Evolutionary conservation across 2,797 vertebrate genomes (phyloP), one percentile per base, ranked within the genome.

Genomic region (Sebastes paucispinis): DNA sequence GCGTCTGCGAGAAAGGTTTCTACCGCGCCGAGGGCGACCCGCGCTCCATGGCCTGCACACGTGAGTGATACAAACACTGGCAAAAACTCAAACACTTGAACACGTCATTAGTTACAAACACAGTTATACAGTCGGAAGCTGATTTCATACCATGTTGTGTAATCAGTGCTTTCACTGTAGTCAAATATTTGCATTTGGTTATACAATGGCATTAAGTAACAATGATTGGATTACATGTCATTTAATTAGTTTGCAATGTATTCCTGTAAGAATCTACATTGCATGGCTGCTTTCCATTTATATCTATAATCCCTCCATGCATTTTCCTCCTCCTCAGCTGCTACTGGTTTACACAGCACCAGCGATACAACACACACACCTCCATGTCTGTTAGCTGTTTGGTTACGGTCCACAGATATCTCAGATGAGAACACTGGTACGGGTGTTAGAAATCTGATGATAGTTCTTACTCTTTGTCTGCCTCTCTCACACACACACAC

Each of bases 31-130:
- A 96, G 82, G 75, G 82, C 0, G 96, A 97, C 90, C 95, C 96
- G 0, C 95, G 94, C 71, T 95, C 96, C 43, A 96, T 95, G 94
- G 89, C 96, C 75, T 97, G 96, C 88, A 96, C 96, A 66, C 94
- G 96, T 97, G 83, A 96, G 96, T 95, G 25, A 50, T 8, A 32
- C 27, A 73, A 77, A 78, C 65, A 34, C 32, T 3, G 24, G 22
- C 54, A 66, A 50, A 83, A 74, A 69, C 55, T 69, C 39, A 59
- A 24, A 75, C 62, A 69, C 74, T 18, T 18, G 47, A 50, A 25
- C 47, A 75, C 20, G 2, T 29, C 8, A 39, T 66, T 18, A 69
- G 25, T 24, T 24, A 25, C 22, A 50, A 66, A 69, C 22, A 25
- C n/a, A 34, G 5, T 13, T 8, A 43, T 3, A 52, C 67, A 58